phyloP scores from a whole-genome alignment of 2,797 vertebrate species.

The Saxicola maurus region DNA sequence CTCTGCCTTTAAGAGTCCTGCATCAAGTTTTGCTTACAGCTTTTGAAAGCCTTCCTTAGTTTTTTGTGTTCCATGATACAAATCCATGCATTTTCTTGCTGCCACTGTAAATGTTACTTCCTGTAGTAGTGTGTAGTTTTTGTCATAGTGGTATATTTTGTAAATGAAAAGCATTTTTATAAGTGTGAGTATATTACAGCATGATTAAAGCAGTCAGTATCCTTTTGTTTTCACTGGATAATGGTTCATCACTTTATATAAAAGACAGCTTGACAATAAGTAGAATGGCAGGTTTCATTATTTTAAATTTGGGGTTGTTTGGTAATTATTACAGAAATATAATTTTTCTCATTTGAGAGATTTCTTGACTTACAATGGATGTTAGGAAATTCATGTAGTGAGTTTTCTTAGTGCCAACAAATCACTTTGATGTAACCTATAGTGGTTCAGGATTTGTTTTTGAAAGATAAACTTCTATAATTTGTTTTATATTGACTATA shows the following conservation, averaged over 20 bases:
- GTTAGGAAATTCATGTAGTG: not conserved
- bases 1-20: not conserved
- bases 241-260: not conserved
- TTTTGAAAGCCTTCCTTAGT: constrained; percentile 13
- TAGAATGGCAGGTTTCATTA: not conserved
- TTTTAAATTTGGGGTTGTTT: not conserved
- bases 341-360: not conserved
- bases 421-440: not conserved
- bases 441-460: not conserved
- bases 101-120: not conserved
- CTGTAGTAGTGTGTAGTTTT: not conserved
- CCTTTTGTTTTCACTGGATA: not conserved
- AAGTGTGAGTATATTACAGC: not conserved
- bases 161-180: not conserved
- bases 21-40: not conserved
- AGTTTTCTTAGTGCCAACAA: not conserved
- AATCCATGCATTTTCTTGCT: constrained; percentile 42
- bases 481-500: not conserved
- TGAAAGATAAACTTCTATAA: not conserved
- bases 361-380: not conserved
- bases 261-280: not conserved
- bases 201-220: not conserved
- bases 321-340: not conserved
- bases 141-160: not conserved
- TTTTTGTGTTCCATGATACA: constrained; percentile 27